These are phyloP conservation scores for Recurvirostra avosetta DNA, from an alignment of 2,113 vertebrate genomes.

Conservation along the genomic window DNA sequence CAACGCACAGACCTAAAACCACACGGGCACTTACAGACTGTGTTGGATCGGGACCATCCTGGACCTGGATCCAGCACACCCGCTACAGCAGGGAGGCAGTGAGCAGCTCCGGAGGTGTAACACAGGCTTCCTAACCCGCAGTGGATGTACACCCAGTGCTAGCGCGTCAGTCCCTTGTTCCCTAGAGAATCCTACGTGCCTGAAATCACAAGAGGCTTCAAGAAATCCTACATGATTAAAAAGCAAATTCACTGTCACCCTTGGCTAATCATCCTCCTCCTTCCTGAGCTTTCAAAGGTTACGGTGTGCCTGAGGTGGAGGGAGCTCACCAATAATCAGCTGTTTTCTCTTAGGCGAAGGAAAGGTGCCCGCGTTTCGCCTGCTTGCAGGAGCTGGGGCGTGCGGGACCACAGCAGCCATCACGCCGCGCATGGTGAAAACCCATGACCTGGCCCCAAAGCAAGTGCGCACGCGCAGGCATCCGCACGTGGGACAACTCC, in stretches of 20 bases:
- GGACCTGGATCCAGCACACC: neutral
- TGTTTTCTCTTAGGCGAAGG: neutral
- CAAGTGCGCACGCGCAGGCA: fast-evolving
- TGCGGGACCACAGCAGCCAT: neutral
- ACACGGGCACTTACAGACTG: fast-evolving
- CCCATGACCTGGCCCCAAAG: neutral
- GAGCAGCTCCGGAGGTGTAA: neutral
- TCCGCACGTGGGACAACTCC: fast-evolving
- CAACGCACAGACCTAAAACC: neutral
- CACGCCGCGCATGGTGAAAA: fast-evolving
- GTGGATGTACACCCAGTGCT: fast-evolving
- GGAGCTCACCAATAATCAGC: neutral
- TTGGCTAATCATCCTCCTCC: neutral
- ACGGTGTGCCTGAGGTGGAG: fast-evolving
- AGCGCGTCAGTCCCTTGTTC: neutral
- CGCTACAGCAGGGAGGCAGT: neutral
- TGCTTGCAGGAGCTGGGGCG: neutral
- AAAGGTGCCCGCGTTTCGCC: fast-evolving
- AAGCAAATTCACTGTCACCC: neutral
- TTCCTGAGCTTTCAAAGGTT: neutral
- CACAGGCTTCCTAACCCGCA: fast-evolving
- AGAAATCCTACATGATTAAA: neutral
- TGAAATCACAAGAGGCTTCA: neutral
- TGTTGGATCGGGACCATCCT: neutral
- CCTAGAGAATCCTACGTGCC: neutral